Evolutionary conservation across 2,888 invertebrate genomes (phyloP), one percentile per base, ranked within the genome.

Genomic region (Trypoxylon attenuatum): DNA sequence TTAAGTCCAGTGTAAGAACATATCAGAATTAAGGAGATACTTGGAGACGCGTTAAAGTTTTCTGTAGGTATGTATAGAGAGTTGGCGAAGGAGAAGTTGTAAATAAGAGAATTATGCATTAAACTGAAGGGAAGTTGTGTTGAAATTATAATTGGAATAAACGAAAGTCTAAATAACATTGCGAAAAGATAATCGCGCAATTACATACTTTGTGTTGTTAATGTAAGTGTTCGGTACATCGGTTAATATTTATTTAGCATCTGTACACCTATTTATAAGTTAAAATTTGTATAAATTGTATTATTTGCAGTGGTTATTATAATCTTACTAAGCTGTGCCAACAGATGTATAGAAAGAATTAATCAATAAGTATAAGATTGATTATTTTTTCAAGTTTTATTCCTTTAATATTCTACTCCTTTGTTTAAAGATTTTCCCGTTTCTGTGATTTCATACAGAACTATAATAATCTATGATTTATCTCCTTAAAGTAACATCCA

Each of bases 281-380:
- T 45, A 51, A 45, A n/a, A 29, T 65, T 63, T 63, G 54, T 76
- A 64, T 53, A 68, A 58, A 63, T 63, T 61, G 27, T 56, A 65
- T 57, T 43, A 8, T 58, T 68, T 51, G 16, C 58, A 66, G 33
- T 10, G 33, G 13, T n/a, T n/a, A 13, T 52, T 51, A 23, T 8
- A 22, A 16, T 27, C n/a, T 52, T 55, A 19, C 50, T 54, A 59
- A 54, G 54, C 16, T 68, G 69, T 63, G 63, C 68, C 69, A 69
- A 69, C 53, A 39, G n/a, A 51, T 41, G n/a, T 54, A 23, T 47
- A 33, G 45, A 53, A 6, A 39, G 49, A 8, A 43, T 8, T 45
- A 53, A 65, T 13, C 33, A 25, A 5, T 38, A 39, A 19, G 18
- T 41, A 38, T 22, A 23, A 33, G 45, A 27, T 51, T 21, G 10